These are phyloP conservation scores for Dryobotodes eremita DNA, from an alignment of 2,888 invertebrate species.

Conservation along the genomic window DNA sequence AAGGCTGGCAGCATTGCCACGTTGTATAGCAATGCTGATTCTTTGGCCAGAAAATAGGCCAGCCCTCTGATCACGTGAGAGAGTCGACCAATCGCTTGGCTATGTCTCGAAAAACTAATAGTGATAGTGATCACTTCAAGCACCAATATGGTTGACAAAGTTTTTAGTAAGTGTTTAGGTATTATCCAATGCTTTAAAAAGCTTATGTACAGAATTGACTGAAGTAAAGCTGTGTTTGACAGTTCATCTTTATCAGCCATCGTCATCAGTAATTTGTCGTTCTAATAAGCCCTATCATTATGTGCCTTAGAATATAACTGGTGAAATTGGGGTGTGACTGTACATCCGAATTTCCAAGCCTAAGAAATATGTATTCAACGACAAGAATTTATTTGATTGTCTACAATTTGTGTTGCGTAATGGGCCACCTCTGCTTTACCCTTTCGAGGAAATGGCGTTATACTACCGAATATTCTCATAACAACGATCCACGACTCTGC, in stretches of 20 bases:
- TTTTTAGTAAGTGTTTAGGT: background rate
- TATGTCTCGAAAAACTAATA: background rate
- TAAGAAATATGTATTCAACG: background rate
- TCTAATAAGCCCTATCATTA: background rate
- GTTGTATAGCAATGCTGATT: background rate
- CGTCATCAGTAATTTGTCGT: background rate
- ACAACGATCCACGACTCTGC: background rate
- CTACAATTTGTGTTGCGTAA: background rate
- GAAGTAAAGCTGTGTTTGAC: background rate
- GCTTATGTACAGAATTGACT: background rate
- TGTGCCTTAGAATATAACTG: background rate
- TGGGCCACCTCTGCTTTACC: background rate
- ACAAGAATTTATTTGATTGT: background rate
- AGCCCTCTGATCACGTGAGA: background rate
- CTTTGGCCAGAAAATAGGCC: too few species aligned
- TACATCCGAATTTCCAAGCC: background rate
- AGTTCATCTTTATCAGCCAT: background rate
- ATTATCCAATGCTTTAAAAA: background rate
- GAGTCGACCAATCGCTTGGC: background rate
- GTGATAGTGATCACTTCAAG: background rate
- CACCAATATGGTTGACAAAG: background rate
- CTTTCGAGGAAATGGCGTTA: background rate
- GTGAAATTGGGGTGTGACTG: background rate
- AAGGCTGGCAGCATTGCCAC: background rate
- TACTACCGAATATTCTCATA: background rate